phyloP scores from a whole-genome alignment of 1,140 invertebrate species.

The Drosophila baimaii region DNA sequence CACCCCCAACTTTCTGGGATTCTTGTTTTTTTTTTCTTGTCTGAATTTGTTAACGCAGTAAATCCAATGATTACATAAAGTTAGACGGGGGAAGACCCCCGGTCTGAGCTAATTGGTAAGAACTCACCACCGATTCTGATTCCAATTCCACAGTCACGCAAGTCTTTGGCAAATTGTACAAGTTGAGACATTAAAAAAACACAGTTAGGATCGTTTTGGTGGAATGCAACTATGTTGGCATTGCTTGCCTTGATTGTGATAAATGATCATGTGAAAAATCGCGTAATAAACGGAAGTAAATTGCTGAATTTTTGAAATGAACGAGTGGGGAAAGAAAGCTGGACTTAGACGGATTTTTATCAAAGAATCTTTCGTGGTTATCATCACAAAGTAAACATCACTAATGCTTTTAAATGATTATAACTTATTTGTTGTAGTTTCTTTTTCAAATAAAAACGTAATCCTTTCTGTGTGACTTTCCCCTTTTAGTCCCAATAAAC shows the following conservation, averaged over 20 bases:
- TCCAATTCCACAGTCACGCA: slow-evolving; percentile 46
- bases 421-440: no score
- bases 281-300: neutral
- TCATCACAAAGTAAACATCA: no score
- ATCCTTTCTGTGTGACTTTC: neutral
- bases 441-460: neutral
- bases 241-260: slow-evolving; percentile 28
- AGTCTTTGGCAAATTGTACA: slow-evolving; percentile 57
- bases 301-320: neutral
- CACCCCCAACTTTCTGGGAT: slow-evolving; percentile 5
- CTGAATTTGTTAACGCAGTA: slow-evolving; percentile 72
- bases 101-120: slow-evolving; percentile 37
- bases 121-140: slow-evolving; percentile 27
- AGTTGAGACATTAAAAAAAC: slow-evolving; percentile 63
- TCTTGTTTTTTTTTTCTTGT: slow-evolving; percentile 6
- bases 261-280: slow-evolving; percentile 23
- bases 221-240: slow-evolving; percentile 28
- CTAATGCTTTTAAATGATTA: no score
- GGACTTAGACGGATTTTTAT: no score
- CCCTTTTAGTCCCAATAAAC: no score
- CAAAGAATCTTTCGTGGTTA: no score
- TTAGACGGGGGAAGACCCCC: neutral
- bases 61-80: slow-evolving; percentile 76
- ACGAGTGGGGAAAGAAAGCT: no score
- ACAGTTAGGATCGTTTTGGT: slow-evolving; percentile 61